Evolutionary conservation across 2,113 vertebrate genomes (phyloP).

Genomic region (Anarrhichthys ocellatus): DNA sequence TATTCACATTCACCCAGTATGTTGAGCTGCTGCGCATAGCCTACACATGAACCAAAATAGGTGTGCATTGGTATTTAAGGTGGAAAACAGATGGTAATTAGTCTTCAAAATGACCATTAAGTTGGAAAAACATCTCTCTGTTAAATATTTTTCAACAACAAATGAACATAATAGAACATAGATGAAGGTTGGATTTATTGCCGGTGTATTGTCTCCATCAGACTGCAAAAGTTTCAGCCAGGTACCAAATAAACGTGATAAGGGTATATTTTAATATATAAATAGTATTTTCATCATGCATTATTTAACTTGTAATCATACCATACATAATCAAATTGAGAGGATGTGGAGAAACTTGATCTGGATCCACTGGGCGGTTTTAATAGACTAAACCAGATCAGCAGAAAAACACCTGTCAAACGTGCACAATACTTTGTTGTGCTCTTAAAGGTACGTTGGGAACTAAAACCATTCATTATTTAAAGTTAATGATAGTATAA

Average conservation of each 20-base stretch:
- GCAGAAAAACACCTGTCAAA: neutral
- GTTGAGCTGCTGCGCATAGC: no score
- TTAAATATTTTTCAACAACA: neutral
- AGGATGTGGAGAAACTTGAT: neutral
- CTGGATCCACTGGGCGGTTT: no score
- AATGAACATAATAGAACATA: neutral
- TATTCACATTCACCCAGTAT: no score
- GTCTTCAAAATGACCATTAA: neutral
- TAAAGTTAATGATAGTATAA: fast-evolving
- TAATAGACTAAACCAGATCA: neutral
- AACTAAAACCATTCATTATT: neutral
- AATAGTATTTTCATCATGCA: neutral
- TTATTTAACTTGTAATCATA: neutral
- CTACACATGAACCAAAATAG: no score
- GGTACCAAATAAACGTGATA: neutral
- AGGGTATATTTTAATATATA: neutral
- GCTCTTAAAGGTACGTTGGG: neutral
- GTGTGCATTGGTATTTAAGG: no score
- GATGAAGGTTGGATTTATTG: neutral
- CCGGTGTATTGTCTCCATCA: neutral
- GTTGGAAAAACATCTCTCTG: neutral
- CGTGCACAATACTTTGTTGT: neutral
- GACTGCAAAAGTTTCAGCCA: neutral
- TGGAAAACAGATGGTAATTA: neutral
- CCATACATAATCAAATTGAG: neutral